These are phyloP conservation scores for Serilophus lunatus DNA, from an alignment of 2,113 vertebrate genomes.

Conservation along the genomic window DNA sequence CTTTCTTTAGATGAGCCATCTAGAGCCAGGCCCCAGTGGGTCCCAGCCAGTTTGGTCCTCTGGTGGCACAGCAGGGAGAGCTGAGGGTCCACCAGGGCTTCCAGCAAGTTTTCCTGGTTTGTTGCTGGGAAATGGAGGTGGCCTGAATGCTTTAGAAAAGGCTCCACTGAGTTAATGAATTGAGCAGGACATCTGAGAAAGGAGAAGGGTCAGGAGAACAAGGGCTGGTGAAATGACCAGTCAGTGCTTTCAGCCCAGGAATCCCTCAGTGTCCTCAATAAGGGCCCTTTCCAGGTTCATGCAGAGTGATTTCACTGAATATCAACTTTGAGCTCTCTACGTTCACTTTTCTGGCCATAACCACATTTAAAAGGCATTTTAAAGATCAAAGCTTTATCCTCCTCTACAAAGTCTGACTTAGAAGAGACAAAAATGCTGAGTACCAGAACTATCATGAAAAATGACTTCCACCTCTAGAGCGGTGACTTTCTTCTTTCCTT, in stretches of 20 bases:
- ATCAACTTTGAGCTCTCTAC: constrained; percentile 21
- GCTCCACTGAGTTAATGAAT: not conserved
- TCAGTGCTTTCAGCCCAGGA: not conserved
- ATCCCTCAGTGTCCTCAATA: not conserved
- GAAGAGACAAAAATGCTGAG: constrained; percentile 10
- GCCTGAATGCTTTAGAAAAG: not conserved
- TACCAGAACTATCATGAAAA: not conserved
- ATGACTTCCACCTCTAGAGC: not conserved
- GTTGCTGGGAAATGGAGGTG: not conserved
- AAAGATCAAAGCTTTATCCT: constrained; percentile 70
- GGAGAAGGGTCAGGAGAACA: not conserved
- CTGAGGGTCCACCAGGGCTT: not conserved
- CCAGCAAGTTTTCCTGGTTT: not conserved
- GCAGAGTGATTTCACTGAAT: not conserved
- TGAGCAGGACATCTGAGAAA: not conserved
- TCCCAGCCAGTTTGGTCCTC: not conserved
- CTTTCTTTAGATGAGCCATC: not conserved
- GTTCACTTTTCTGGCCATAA: constrained; percentile 63
- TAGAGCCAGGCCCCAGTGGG: not conserved
- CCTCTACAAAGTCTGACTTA: constrained; percentile 61
- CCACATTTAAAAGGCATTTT: constrained; percentile 70
- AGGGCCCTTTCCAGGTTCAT: not conserved
- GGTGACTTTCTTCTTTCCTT: not conserved
- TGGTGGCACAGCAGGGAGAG: not conserved
- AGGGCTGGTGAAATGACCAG: not conserved